phyloP scores from a whole-genome alignment of 2,113 vertebrate species.

The Prietella phreatophila region DNA sequence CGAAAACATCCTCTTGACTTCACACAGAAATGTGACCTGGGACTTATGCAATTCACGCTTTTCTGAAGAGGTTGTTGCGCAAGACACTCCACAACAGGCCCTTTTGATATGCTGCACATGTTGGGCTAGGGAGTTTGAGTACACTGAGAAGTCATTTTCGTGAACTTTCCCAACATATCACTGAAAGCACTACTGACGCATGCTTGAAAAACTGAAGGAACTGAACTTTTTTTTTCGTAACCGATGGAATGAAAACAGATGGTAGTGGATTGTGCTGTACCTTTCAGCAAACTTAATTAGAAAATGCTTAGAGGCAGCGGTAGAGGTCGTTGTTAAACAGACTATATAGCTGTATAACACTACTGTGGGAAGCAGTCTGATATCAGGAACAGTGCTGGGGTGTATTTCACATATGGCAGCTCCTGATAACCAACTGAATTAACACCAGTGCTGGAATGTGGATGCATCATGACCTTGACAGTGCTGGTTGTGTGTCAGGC shows the following conservation, averaged over 20 bases:
- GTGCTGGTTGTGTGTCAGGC: neutral
- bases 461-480: conserved; percentile 42
- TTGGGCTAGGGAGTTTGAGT: neutral
- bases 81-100: neutral
- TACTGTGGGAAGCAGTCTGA: conserved; percentile 25
- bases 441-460: conserved; percentile 5
- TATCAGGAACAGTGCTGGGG: conserved; percentile 8
- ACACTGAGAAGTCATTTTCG: neutral
- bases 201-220: neutral
- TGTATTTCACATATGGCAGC: conserved; percentile 3
- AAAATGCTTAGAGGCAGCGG: neutral
- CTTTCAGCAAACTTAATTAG: neutral
- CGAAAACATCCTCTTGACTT: neutral
- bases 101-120: neutral
- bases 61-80: neutral
- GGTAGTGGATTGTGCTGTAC: neutral
- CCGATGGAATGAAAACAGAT: neutral
- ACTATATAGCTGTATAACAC: neutral
- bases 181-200: neutral
- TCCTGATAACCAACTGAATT: conserved; percentile 30
- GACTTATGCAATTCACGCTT: neutral
- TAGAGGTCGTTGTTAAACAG: conserved; percentile 1
- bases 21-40: neutral
- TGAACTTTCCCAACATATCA: no score
- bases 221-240: no score